Evolutionary conservation across 1,140 invertebrate genomes (phyloP).

Genomic region (Psilanteris sp.): DNA sequence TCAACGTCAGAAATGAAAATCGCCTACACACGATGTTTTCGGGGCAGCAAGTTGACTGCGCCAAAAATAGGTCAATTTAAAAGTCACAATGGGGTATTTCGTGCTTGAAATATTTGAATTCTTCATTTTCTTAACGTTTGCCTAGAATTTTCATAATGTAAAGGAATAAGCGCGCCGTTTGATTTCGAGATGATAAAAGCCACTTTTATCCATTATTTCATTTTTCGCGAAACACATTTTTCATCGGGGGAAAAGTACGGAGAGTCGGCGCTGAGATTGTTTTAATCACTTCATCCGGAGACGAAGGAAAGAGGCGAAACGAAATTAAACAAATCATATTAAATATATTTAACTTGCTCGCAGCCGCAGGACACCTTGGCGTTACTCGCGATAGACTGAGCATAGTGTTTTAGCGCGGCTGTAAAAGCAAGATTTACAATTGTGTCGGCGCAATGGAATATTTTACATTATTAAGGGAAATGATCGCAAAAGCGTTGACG

Average conservation of each 20-base stretch:
- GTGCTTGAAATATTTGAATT: conserved; percentile 12
- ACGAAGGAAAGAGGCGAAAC: neutral
- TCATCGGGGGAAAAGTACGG: neutral
- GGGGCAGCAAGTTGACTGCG: conserved; percentile 1
- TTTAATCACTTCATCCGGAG: conserved; percentile 10
- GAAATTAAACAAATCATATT: conserved; percentile 4
- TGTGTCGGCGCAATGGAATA: conserved; percentile 1
- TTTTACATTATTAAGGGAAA: conserved; percentile 16
- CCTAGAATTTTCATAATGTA: conserved; percentile 14
- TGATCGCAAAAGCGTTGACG: conserved; percentile 8
- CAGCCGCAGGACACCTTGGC: neutral
- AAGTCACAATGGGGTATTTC: conserved; percentile 8
- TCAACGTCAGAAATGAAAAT: conserved; percentile 7
- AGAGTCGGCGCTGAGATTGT: conserved; percentile 1
- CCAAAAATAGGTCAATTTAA: conserved; percentile 27
- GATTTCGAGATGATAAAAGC: conserved; percentile 23
- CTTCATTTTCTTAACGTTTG: conserved; percentile 22
- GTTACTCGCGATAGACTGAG: neutral
- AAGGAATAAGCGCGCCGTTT: conserved; percentile 7
- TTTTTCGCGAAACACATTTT: conserved; percentile 9
- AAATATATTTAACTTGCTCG: neutral
- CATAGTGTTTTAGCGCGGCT: neutral
- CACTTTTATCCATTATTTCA: conserved; percentile 14
- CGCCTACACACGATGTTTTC: neutral
- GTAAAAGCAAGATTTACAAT: conserved; percentile 17